Percentiles rank a stretch among this genome's conserved stretches.
These are phyloP conservation scores for Telenomus remus DNA, from an alignment of 1,140 invertebrate genomes.

Conservation along the genomic window DNA sequence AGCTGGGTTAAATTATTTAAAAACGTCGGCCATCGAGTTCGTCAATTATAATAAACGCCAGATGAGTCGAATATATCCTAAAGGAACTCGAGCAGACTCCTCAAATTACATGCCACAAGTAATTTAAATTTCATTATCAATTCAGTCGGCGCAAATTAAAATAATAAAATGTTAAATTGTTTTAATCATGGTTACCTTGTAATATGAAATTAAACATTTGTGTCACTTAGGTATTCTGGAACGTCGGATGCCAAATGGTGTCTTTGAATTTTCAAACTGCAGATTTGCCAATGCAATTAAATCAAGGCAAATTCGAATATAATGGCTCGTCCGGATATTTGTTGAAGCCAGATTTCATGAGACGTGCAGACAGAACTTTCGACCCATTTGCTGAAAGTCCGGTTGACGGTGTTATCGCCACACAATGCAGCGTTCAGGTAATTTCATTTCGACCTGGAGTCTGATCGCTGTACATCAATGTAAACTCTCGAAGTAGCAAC, in stretches of 20 bases:
- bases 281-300: constrained; percentile 99
- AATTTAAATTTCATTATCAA: constrained; percentile 42
- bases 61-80: constrained; percentile 99
- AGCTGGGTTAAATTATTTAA: constrained; percentile 94
- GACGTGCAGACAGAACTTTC: constrained; percentile 95
- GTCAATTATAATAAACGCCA: constrained; percentile 99
- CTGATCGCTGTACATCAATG: constrained; percentile 2
- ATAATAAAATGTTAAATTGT: no score
- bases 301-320: constrained; percentile 99
- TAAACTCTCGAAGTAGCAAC: constrained; percentile 18
- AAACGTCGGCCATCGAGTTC: constrained; percentile 97
- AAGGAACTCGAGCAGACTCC: constrained; percentile 98
- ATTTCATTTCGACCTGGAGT: neutral
- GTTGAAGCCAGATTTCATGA: constrained; percentile 99
- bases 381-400: constrained; percentile 99
- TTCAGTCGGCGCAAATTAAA: no score
- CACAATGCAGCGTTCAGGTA: constrained; percentile 97
- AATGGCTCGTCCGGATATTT: constrained; percentile 97
- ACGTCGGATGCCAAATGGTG: constrained; percentile 97
- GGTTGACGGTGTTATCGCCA: constrained; percentile 99
- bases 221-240: constrained; percentile 87
- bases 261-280: constrained; percentile 99
- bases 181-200: no score
- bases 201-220: neutral
- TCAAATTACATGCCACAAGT: constrained; percentile 99